These are phyloP conservation scores for Brachypodius melanocephalos DNA, from an alignment of 2,113 vertebrate genomes.

Conservation along the genomic window DNA sequence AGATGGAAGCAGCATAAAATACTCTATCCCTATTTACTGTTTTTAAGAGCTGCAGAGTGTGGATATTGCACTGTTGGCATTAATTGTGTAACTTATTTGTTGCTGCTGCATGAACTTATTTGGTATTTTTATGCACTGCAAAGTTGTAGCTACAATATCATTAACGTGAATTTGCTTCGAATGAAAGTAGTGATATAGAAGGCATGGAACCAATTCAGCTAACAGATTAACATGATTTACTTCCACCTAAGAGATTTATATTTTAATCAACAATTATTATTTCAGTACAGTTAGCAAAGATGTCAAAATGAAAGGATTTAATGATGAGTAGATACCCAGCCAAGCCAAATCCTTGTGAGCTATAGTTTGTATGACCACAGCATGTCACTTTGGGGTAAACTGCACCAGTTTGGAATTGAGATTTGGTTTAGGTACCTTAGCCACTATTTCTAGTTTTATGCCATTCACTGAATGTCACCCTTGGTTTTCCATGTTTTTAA, in stretches of 20 bases:
- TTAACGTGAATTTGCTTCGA: background rate
- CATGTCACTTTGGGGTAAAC: background rate
- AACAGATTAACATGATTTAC: background rate
- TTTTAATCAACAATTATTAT: background rate
- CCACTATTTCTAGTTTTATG: background rate
- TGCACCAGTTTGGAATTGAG: background rate
- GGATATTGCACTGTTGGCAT: background rate
- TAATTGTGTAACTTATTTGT: background rate
- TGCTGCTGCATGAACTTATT: background rate
- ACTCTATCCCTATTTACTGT: background rate
- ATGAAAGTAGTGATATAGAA: background rate
- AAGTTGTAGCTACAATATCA: background rate
- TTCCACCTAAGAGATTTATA: background rate
- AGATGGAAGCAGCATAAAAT: background rate
- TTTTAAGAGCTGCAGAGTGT: background rate
- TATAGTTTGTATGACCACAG: background rate
- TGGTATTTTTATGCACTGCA: background rate
- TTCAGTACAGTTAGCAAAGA: background rate
- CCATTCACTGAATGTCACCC: rapidly evolving
- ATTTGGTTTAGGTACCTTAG: background rate
- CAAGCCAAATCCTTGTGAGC: background rate
- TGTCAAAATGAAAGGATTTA: background rate
- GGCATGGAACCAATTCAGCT: background rate
- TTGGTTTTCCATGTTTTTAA: too few relatives aligned
- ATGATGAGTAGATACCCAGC: background rate